A percentile compares a stretch with the other conserved stretches of the same genome.
phyloP scores from a whole-genome alignment of 2,797 vertebrate species.

The Anniella stebbinsi region DNA sequence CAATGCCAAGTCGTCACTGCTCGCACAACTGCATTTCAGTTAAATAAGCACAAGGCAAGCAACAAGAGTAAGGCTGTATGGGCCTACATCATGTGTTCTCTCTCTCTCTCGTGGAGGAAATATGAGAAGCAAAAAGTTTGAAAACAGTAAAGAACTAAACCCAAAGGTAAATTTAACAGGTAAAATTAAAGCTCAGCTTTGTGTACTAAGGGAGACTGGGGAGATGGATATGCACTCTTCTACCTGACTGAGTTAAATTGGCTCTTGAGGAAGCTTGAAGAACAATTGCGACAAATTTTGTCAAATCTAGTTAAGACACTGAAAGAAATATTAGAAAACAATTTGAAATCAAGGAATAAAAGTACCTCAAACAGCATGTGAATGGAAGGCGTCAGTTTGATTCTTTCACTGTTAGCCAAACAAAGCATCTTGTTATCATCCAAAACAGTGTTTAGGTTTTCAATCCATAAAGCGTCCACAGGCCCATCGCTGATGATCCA shows the following conservation, averaged over 20 bases:
- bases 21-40: not conserved
- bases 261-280: not conserved
- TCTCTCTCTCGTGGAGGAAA: not conserved
- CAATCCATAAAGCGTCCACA: slow-evolving; percentile 92
- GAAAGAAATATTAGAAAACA: not conserved
- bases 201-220: not conserved
- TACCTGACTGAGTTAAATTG: not conserved
- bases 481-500: slow-evolving; percentile 92
- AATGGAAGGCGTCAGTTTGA: slow-evolving; percentile 89
- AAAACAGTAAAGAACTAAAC: not conserved
- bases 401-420: slow-evolving; percentile 90
- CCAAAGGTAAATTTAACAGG: not conserved
- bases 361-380: slow-evolving; percentile 93
- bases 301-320: not conserved
- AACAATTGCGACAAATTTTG: not conserved
- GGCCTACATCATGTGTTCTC: not conserved
- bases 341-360: not conserved
- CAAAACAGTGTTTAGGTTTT: slow-evolving; percentile 92
- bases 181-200: not conserved
- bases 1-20: not conserved
- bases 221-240: not conserved
- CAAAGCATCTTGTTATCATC: slow-evolving; percentile 95
- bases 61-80: not conserved
- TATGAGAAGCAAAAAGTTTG: not conserved
- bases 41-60: not conserved